A percentile compares a stretch with the other conserved stretches of the same genome.
Evolutionary conservation across 2,113 vertebrate species (phyloP).

Genomic region (Grammomys surdaster): DNA sequence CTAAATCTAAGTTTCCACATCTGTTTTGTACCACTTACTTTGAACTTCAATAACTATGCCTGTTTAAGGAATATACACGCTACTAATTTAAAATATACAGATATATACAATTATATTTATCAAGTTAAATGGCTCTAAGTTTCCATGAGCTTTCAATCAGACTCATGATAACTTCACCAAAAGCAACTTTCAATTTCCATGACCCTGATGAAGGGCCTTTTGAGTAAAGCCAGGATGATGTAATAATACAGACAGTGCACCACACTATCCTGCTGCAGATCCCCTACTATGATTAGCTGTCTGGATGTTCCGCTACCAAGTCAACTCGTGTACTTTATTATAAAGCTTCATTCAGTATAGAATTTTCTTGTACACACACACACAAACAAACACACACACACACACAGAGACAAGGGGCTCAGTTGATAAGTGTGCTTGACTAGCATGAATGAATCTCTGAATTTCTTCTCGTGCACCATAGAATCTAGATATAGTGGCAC

Average conservation of each 20-base stretch:
- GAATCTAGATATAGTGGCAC: background rate
- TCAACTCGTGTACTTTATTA: background rate
- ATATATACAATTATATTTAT: background rate
- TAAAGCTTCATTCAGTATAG: constrained; percentile 3
- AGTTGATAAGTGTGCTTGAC: background rate
- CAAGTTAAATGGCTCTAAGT: constrained; percentile 12
- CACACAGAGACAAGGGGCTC: background rate
- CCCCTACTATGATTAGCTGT: background rate
- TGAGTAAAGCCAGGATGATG: constrained; percentile 3
- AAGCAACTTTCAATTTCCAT: background rate
- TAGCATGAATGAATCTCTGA: background rate
- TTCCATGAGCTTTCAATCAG: background rate
- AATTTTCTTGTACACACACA: background rate
- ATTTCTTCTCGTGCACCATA: background rate
- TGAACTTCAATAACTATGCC: constrained; percentile 1
- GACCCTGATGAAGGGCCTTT: background rate
- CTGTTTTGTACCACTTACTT: constrained; percentile 38
- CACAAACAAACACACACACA: too few species aligned
- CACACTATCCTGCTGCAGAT: background rate
- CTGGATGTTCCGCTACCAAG: background rate
- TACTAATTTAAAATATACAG: background rate
- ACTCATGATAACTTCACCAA: constrained; percentile 31
- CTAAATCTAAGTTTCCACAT: background rate
- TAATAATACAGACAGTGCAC: background rate
- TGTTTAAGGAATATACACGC: constrained; percentile 4